These are phyloP conservation scores for Pheucticus melanocephalus DNA, from an alignment of 2,113 vertebrate species.

Conservation along the genomic window DNA sequence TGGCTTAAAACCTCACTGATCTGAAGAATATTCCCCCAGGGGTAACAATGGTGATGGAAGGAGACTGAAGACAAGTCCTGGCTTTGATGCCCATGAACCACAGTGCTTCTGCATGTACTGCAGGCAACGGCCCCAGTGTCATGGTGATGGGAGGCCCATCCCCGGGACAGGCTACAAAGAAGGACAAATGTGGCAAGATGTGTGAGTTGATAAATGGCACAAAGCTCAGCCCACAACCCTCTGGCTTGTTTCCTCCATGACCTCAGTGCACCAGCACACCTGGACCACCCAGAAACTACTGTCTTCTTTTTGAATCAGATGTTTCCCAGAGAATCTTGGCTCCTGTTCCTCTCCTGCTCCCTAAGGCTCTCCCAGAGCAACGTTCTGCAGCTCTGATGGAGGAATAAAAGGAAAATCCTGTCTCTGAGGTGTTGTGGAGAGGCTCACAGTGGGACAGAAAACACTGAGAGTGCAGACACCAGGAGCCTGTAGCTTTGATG, in stretches of 20 bases:
- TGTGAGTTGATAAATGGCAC: not conserved
- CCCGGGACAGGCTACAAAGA: not conserved
- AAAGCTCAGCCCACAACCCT: not conserved
- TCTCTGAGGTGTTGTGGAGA: not conserved
- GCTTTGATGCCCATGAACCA: not conserved
- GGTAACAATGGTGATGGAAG: not conserved
- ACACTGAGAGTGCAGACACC: not conserved
- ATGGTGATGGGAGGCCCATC: not conserved
- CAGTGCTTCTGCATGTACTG: fast-evolving
- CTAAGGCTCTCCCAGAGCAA: not conserved
- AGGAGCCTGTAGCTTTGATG: not conserved
- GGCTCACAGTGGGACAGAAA: not conserved
- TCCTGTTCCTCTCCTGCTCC: not conserved
- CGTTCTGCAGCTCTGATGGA: not conserved
- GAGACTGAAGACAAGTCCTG: not conserved
- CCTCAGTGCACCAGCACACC: not conserved
- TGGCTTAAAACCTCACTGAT: not conserved
- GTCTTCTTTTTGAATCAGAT: not conserved
- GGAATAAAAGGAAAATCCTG: not conserved
- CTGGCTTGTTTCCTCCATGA: not conserved
- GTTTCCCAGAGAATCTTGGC: slow-evolving; percentile 13
- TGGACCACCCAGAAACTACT: slow-evolving; percentile 24
- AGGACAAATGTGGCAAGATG: not conserved
- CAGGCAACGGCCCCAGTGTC: not conserved
- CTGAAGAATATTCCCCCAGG: not conserved